A percentile compares a stretch with the other conserved stretches of the same genome.
Evolutionary conservation across 64 coral and sea anemone species (phyloP).

Genomic region (Pocillopora damicornis): DNA sequence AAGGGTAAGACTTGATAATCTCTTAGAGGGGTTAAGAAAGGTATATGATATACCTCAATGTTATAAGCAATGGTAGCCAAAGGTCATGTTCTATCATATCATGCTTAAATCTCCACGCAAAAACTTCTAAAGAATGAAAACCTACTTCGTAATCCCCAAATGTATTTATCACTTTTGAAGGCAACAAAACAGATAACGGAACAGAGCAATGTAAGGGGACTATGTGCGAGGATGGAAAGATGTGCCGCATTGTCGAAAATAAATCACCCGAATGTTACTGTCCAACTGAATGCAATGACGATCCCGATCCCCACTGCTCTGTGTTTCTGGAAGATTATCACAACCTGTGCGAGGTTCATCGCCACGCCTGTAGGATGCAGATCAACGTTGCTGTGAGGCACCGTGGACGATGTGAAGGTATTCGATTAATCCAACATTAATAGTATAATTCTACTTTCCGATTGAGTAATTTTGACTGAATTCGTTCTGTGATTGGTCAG

Average conservation of each 20-base stretch:
- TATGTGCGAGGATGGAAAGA: slow-evolving; percentile 57
- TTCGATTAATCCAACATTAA: too few relatives aligned
- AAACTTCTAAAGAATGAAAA: too few relatives aligned
- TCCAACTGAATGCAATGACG: slow-evolving; percentile 35
- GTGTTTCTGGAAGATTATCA: slow-evolving; percentile 53
- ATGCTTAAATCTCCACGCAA: too few relatives aligned
- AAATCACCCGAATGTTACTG: slow-evolving; percentile 27
- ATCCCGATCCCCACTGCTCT: slow-evolving; percentile 41
- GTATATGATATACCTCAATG: too few relatives aligned
- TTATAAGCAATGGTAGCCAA: too few relatives aligned
- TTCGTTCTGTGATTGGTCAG: too few relatives aligned
- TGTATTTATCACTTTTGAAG: too few relatives aligned
- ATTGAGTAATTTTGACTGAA: not conserved
- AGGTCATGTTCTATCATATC: too few relatives aligned
- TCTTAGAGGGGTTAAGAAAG: too few relatives aligned
- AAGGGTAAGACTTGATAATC: too few relatives aligned
- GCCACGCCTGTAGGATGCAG: slow-evolving; percentile 48
- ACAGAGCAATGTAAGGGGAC: not conserved
- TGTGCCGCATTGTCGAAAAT: slow-evolving; percentile 40
- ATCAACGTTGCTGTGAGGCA: slow-evolving; percentile 59
- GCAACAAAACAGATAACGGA: slow-evolving; percentile 1
- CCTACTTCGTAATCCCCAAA: too few relatives aligned
- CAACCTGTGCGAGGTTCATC: slow-evolving; percentile 70
- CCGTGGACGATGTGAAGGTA: slow-evolving; percentile 61
- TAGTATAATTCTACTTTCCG: not conserved